phyloP scores from a whole-genome alignment of 2,888 invertebrate genomes.

The Melieria omissa region DNA sequence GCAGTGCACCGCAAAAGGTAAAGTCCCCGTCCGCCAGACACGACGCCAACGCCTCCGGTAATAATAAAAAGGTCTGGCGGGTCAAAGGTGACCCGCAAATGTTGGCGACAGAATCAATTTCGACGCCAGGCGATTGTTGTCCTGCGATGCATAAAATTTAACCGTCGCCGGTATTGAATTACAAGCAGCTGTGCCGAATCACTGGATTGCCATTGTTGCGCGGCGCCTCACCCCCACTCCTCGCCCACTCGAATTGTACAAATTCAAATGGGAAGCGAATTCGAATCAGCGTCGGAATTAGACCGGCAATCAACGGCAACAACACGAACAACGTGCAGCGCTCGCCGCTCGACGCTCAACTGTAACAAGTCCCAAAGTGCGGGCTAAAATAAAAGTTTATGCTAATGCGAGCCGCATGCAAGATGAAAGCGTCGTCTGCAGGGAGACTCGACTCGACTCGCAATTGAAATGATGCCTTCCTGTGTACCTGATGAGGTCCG shows the following conservation, averaged over 20 bases:
- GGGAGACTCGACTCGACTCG: constrained; percentile 49
- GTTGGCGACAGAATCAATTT: constrained; percentile 37
- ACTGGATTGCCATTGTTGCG: constrained; percentile 22
- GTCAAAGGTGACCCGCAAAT: constrained; percentile 35
- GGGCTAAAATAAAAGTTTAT: constrained; percentile 51
- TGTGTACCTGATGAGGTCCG: constrained; percentile 47
- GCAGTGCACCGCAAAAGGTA: neutral
- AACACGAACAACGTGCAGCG: constrained; percentile 14
- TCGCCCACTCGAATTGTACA: constrained; percentile 5
- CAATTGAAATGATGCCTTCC: constrained; percentile 7
- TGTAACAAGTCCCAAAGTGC: constrained; percentile 49
- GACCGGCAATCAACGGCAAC: constrained; percentile 25
- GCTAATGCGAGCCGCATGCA: constrained; percentile 45
- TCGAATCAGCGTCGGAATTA: constrained; percentile 2
- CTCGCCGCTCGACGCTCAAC: constrained; percentile 29
- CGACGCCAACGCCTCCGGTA: neutral
- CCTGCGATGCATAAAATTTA: constrained; percentile 49
- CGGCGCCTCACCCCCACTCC: neutral
- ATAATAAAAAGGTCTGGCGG: constrained; percentile 9
- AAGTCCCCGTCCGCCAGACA: constrained; percentile 24
- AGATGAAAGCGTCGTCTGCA: constrained; percentile 38
- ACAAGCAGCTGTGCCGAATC: constrained; percentile 50
- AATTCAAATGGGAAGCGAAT: constrained; percentile 24
- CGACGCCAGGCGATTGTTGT: constrained; percentile 35
- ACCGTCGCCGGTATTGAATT: constrained; percentile 50